Evolutionary conservation across 1,140 invertebrate species (phyloP).

Genomic region (Zaprionus lachaisei): DNA sequence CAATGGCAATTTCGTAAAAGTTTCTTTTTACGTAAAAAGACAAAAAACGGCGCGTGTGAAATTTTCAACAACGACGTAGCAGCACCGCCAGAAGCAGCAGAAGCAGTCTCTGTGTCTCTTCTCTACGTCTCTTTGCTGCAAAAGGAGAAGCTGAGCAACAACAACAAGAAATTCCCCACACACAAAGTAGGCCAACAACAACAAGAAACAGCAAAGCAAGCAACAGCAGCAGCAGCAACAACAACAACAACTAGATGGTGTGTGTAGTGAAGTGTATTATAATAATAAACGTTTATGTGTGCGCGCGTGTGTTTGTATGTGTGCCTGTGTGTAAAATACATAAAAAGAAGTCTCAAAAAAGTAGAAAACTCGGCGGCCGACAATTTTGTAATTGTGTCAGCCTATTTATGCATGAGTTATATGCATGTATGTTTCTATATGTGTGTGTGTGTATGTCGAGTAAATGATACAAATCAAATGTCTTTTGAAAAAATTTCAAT

Average conservation of each 20-base stretch:
- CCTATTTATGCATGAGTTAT: slow-evolving; percentile 28
- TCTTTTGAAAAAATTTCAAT: slow-evolving; percentile 59
- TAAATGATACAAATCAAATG: slow-evolving; percentile 71
- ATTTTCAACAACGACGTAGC: slow-evolving; percentile 67
- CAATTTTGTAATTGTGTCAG: slow-evolving; percentile 71
- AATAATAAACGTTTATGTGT: slow-evolving; percentile 33
- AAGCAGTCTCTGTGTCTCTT: slow-evolving; percentile 34
- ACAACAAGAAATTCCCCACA: slow-evolving; percentile 62
- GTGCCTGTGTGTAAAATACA: slow-evolving; percentile 28
- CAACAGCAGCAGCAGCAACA: slow-evolving; percentile 55
- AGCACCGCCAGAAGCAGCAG: slow-evolving; percentile 22
- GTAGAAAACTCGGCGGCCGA: slow-evolving; percentile 44
- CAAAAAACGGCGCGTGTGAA: slow-evolving; percentile 78
- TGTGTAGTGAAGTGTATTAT: slow-evolving; percentile 55
- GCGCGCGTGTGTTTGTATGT: slow-evolving; percentile 8
- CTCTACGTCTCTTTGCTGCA: slow-evolving; percentile 44
- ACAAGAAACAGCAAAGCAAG: slow-evolving; percentile 62
- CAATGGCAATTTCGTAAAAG: slow-evolving; percentile 60
- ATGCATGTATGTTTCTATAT: neutral
- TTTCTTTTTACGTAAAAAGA: slow-evolving; percentile 73
- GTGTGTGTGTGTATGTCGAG: slow-evolving; percentile 10
- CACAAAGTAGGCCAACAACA: slow-evolving; percentile 79
- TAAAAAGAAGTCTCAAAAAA: slow-evolving; percentile 54
- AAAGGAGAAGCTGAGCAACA: slow-evolving; percentile 67
- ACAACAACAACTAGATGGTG: slow-evolving; percentile 53